These are phyloP conservation scores for Encarsia formosa DNA, from an alignment of 2,888 invertebrate species.

Conservation along the genomic window DNA sequence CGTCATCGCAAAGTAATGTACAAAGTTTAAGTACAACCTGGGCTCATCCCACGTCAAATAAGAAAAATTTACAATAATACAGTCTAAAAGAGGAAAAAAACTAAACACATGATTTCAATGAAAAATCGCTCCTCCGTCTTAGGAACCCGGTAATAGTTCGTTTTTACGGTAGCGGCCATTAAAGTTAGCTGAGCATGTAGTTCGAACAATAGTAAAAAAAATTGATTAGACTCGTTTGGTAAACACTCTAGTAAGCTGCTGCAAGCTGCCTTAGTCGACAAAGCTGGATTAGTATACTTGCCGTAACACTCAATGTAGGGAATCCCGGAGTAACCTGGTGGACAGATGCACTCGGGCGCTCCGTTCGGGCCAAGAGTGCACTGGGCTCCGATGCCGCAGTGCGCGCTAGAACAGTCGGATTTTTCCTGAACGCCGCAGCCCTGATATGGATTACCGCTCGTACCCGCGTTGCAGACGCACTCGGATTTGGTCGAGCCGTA, in stretches of 20 bases:
- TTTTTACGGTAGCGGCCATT: background rate
- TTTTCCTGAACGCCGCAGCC: conserved; percentile 70
- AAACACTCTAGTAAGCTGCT: conserved; percentile 17
- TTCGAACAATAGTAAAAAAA: background rate
- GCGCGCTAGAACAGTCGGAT: conserved; percentile 66
- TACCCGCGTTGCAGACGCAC: conserved; percentile 81
- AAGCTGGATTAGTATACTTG: conserved; percentile 33
- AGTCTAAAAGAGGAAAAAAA: background rate
- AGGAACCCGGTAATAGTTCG: conserved; percentile 6
- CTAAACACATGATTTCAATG: conserved; percentile 1
- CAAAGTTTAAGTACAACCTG: too few relatives aligned
- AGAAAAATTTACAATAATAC: too few relatives aligned
- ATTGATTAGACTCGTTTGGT: background rate
- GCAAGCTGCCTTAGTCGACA: conserved; percentile 24
- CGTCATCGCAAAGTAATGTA: too few relatives aligned
- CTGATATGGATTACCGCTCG: conserved; percentile 82
- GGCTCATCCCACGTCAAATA: too few relatives aligned
- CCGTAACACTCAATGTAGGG: conserved; percentile 80
- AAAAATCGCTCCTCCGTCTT: background rate
- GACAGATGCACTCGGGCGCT: conserved; percentile 78
- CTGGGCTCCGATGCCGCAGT: conserved; percentile 75
- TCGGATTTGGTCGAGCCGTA: conserved; percentile 68
- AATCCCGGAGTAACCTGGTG: conserved; percentile 80
- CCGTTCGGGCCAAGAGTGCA: conserved; percentile 72
- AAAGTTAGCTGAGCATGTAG: conserved; percentile 18